Base-by-base conservation (phyloP, 2,113 vertebrate genomes). In the Gallinago undulata region DNA sequence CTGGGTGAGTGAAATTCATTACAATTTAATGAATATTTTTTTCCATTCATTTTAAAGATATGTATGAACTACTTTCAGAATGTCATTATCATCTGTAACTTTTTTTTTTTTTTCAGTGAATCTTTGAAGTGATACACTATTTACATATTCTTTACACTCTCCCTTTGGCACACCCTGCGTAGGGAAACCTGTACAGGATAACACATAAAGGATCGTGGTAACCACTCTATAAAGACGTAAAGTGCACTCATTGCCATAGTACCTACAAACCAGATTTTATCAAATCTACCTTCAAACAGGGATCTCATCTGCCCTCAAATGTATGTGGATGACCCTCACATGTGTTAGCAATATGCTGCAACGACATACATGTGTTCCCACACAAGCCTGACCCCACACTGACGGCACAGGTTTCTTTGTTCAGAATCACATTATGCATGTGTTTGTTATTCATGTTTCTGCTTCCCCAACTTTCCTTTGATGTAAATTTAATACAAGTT, bases 401-500 rank as follows among this genome's bases (percentile, higher is more conserved):
- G 74, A 79, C 0, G 0, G 84, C 75, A 51, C 75, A 96, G 87
- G 88, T 92, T 92, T 86, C 90, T 96, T 93, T 96, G 82, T 84
- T 93, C 90, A 90, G 82, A 85, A 70, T 93, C 72, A 74, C 57
- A 83, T 88, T 79, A 87, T 88, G 84, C 78, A 90, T 77, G 55
- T 93, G 84, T 83, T 96, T 94, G 67, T 73, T 94, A 88, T 83
- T 90, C 75, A 55, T 67, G 47, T 74, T 96, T 90, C 82, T 95
- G 41, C 90, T 88, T 83, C 72, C 55, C 48, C 47, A 83, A 23
- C 75, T 91, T 96, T 63, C 63, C 78, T 96, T 95, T 95, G 84
- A 94, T 96, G 92, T 74, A 94, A 87, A 87, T 84, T 90, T 96
- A 90, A 88, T 84, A 67, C 22, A 89, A 64, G 5, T 39, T 75